Evolutionary conservation across 2,888 invertebrate genomes (phyloP).

Genomic region (Mythimna albipuncta): DNA sequence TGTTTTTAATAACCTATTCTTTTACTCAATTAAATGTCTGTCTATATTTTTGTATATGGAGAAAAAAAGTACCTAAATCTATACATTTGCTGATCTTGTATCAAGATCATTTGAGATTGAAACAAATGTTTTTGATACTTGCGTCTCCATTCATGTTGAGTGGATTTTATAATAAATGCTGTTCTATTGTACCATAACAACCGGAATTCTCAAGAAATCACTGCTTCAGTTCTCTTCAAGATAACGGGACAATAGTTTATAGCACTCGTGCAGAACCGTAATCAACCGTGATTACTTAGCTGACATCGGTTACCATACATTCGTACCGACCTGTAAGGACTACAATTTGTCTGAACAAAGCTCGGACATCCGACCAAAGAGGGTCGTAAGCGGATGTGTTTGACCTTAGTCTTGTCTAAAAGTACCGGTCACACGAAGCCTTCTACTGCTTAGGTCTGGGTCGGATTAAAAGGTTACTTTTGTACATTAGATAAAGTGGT

Average conservation of each 20-base stretch:
- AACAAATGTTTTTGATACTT: background rate
- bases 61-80: background rate
- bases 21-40: conserved; percentile 14
- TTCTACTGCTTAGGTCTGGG: conserved; percentile 3
- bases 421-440: conserved; percentile 5
- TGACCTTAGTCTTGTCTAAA: conserved; percentile 29
- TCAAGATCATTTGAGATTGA: background rate
- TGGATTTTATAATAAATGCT: background rate
- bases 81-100: no score
- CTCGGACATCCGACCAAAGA: conserved; percentile 19
- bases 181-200: background rate
- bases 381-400: background rate
- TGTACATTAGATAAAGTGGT: conserved; percentile 25
- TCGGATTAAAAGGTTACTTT: conserved; percentile 23
- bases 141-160: background rate
- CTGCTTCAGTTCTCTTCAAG: background rate
- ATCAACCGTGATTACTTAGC: conserved; percentile 41
- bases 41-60: background rate
- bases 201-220: conserved; percentile 8
- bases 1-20: conserved; percentile 20
- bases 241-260: conserved; percentile 20
- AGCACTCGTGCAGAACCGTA: conserved; percentile 28
- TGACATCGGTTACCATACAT: conserved; percentile 17
- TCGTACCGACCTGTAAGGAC: background rate
- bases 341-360: conserved; percentile 31